A percentile compares a stretch with the other conserved stretches of the same genome.
phyloP scores from a whole-genome alignment of 2,888 invertebrate genomes.

The Ctena decussata region DNA sequence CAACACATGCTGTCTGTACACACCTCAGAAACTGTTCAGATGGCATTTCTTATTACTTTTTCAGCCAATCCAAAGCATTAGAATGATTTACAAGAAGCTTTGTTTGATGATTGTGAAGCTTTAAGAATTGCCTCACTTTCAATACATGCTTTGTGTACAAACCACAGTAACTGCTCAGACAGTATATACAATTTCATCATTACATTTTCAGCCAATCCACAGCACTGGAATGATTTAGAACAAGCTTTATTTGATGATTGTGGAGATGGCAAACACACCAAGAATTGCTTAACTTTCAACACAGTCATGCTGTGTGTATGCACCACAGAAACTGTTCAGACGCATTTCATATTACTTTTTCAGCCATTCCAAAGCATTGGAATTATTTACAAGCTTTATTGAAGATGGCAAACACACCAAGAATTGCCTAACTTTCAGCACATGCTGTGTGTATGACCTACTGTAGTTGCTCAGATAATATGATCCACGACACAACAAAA shows the following conservation, averaged over 20 bases:
- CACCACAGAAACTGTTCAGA: no score
- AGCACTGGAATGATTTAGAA: constrained; percentile 81
- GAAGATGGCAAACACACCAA: constrained; percentile 43
- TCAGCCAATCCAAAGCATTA: constrained; percentile 83
- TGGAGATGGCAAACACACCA: constrained; percentile 32
- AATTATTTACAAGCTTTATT: no score
- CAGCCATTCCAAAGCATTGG: no score
- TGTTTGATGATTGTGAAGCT: constrained; percentile 87
- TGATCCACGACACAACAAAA: no score
- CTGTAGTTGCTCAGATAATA: no score
- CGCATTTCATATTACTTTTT: no score
- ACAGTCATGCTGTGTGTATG: constrained; percentile 92
- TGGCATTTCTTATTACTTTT: no score
- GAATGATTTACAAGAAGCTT: constrained; percentile 83
- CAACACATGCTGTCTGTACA: constrained; percentile 93
- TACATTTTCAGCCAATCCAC: constrained; percentile 82
- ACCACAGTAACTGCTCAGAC: no score
- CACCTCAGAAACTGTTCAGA: no score
- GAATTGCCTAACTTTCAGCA: constrained; percentile 91
- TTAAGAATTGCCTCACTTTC: no score
- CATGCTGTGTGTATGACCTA: no score
- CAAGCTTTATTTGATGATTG: constrained; percentile 87
- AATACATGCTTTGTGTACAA: no score
- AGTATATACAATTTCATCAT: not conserved
- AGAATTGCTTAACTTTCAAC: constrained; percentile 91